A percentile compares a stretch with the other conserved stretches of the same genome.
phyloP scores from a whole-genome alignment of 2,888 invertebrate genomes.

The Acanthacorydalis orientalis region DNA sequence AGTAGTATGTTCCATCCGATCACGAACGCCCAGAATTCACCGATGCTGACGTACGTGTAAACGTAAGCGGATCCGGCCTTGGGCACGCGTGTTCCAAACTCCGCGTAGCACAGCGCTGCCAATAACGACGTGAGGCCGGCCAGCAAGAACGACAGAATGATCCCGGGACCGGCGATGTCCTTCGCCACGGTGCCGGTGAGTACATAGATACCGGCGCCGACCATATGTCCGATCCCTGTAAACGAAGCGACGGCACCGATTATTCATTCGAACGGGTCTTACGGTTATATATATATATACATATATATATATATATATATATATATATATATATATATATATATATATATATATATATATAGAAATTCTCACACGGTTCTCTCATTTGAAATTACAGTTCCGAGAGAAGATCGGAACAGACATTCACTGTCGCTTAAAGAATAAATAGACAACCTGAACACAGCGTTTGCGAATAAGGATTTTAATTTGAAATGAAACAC shows the following conservation, averaged over 20 bases:
- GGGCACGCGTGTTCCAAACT: constrained; percentile 74
- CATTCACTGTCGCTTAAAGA: too few species aligned
- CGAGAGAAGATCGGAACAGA: too few species aligned
- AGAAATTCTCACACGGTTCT: too few species aligned
- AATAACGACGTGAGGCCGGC: constrained; percentile 71
- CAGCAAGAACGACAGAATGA: constrained; percentile 51
- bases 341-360: too few species aligned
- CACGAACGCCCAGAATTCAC: constrained; percentile 86
- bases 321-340: too few species aligned
- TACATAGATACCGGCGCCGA: constrained; percentile 89
- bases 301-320: too few species aligned
- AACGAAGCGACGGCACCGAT: neutral
- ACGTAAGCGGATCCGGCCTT: constrained; percentile 87
- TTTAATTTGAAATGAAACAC: too few species aligned
- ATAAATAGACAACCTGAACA: too few species aligned
- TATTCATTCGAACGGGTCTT: too few species aligned
- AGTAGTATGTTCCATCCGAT: constrained; percentile 90
- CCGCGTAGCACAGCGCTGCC: constrained; percentile 77
- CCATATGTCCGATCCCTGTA: constrained; percentile 83
- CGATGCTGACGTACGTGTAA: constrained; percentile 83
- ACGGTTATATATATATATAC: too few species aligned
- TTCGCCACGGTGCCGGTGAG: constrained; percentile 72
- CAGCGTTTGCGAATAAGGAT: too few species aligned
- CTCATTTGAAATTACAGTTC: too few species aligned
- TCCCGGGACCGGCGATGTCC: constrained; percentile 69